These are phyloP conservation scores for Pyxicephalus adspersus DNA, from an alignment of 2,113 vertebrate genomes.

Conservation along the genomic window DNA sequence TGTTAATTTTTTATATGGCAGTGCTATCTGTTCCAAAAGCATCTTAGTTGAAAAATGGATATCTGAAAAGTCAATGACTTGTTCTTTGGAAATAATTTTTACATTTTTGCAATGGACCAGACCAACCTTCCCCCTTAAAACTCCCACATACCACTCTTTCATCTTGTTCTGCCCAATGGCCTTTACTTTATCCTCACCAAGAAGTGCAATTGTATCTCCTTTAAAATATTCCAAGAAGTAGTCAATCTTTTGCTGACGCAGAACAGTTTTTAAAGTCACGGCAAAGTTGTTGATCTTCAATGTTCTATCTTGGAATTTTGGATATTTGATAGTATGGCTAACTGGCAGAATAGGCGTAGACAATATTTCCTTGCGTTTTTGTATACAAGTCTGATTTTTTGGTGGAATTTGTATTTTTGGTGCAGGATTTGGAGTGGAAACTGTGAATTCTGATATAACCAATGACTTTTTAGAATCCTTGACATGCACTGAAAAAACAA, in stretches of 20 bases:
- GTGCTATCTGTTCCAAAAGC: conserved; percentile 84
- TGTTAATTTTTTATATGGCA: conserved; percentile 91
- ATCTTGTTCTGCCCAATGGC: conserved; percentile 89
- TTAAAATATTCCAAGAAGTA: conserved; percentile 97
- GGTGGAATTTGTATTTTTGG: conserved; percentile 78
- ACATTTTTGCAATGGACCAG: conserved; percentile 93
- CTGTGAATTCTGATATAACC: conserved; percentile 73
- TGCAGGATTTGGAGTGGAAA: conserved; percentile 81
- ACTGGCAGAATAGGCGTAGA: conserved; percentile 70
- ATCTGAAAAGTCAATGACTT: conserved; percentile 82
- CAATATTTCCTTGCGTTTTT: conserved; percentile 71
- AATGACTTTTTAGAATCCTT: conserved; percentile 64
- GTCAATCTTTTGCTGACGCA: conserved; percentile 86
- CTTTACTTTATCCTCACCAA: conserved; percentile 85
- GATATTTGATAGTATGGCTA: conserved; percentile 70
- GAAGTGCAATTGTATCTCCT: conserved; percentile 90
- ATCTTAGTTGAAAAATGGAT: conserved; percentile 75
- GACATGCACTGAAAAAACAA: conserved; percentile 79
- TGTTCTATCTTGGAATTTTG: conserved; percentile 78
- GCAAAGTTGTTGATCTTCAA: conserved; percentile 82
- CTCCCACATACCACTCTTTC: conserved; percentile 94
- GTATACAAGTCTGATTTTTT: conserved; percentile 59
- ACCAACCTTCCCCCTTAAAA: conserved; percentile 85
- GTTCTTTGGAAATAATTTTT: conserved; percentile 86
- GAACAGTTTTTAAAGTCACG: conserved; percentile 86